A percentile compares a stretch with the other conserved stretches of the same genome.
Evolutionary conservation across 1,140 invertebrate genomes (phyloP).

Genomic region (Augochlora pura): DNA sequence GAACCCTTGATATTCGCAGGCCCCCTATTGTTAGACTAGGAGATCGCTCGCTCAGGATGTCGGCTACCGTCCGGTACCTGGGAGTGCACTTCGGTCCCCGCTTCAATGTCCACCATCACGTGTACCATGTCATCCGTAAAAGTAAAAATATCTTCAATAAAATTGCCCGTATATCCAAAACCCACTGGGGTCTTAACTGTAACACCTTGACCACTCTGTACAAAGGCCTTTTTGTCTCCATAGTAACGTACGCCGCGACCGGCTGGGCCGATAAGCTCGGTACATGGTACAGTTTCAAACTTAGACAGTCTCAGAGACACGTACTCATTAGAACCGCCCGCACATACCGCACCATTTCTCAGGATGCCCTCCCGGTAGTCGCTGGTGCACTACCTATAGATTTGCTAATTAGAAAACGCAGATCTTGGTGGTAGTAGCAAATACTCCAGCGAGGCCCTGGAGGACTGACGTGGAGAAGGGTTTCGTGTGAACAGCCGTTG

Average conservation of each 20-base stretch:
- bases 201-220: too few species aligned
- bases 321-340: too few species aligned
- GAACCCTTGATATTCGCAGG: background rate
- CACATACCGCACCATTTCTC: background rate
- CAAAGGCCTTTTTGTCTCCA: background rate
- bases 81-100: background rate
- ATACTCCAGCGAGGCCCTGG: slow-evolving; percentile 80
- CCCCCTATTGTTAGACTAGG: background rate
- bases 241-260: background rate
- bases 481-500: slow-evolving; percentile 95
- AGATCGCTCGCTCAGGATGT: background rate
- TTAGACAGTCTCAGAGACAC: too few species aligned
- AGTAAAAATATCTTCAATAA: background rate
- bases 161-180: background rate
- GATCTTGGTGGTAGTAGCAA: too few species aligned
- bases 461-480: slow-evolving; percentile 94
- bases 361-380: too few species aligned
- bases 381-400: too few species aligned
- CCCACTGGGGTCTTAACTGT: background rate
- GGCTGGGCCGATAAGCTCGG: background rate
- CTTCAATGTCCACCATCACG: background rate
- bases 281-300: too few species aligned
- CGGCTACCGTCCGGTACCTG: background rate
- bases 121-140: background rate
- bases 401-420: too few species aligned